Evolutionary conservation across 2,797 vertebrate species (phyloP).

Genomic region (Fistularia tabacaria): DNA sequence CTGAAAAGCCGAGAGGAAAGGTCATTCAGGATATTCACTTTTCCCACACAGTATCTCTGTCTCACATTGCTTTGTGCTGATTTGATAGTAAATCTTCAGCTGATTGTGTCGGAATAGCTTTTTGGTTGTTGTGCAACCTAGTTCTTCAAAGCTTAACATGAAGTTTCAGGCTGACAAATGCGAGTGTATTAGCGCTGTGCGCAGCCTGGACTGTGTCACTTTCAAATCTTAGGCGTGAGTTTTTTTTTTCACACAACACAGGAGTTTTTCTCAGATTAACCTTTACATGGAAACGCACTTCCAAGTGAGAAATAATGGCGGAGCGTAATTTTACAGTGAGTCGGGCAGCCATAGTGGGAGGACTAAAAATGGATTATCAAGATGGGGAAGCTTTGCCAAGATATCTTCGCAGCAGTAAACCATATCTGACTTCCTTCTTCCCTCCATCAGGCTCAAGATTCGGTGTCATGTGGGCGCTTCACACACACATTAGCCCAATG

Average conservation of each 20-base stretch:
- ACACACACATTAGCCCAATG: too few relatives aligned
- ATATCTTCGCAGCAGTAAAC: neutral
- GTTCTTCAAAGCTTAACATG: too few relatives aligned
- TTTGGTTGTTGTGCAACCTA: too few relatives aligned
- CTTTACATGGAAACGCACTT: constrained; percentile 1
- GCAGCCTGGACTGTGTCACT: neutral
- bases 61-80: too few relatives aligned
- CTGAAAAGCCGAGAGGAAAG: too few relatives aligned
- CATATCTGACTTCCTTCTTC: neutral
- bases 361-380: constrained; percentile 1
- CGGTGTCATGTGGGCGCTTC: neutral
- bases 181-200: neutral
- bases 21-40: too few relatives aligned
- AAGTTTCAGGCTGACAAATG: too few relatives aligned
- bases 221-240: constrained; percentile 1
- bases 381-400: constrained; percentile 1
- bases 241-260: neutral
- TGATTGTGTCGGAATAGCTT: too few relatives aligned
- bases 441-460: neutral
- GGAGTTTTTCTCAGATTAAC: constrained; percentile 4
- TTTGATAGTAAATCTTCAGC: too few relatives aligned
- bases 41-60: too few relatives aligned
- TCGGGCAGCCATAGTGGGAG: constrained; percentile 9
- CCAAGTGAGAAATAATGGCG: neutral
- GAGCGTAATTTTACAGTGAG: neutral